Conservation (phyloP, 1,140 invertebrate genomes). For the Odontomachus brunneus region DNA sequence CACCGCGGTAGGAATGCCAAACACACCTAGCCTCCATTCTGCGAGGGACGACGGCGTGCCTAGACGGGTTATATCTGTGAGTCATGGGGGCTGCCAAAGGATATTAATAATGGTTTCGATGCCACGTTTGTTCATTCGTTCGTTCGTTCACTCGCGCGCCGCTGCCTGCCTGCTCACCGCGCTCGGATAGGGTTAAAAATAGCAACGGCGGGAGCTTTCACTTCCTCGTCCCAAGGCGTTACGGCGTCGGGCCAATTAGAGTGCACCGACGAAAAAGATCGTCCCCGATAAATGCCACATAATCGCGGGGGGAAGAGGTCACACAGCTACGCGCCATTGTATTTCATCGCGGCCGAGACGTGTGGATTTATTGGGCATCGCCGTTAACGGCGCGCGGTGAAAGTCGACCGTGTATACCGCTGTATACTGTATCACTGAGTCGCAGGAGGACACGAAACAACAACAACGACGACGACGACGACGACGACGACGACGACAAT, state of each 20-base stretch:
- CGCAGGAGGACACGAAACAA: constrained; percentile 41
- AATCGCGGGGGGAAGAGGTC: constrained; percentile 43
- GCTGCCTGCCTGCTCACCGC: too few species aligned
- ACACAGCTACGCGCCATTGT: constrained; percentile 56
- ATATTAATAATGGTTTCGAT: constrained; percentile 70
- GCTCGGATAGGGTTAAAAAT: constrained; percentile 36
- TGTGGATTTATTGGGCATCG: constrained; percentile 64
- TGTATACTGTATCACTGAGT: constrained; percentile 46
- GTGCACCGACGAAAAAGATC: constrained; percentile 38
- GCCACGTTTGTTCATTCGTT: background rate
- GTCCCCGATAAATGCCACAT: constrained; percentile 54
- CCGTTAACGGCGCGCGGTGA: constrained; percentile 57
- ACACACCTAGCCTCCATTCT: constrained; percentile 70
- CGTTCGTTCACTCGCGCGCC: too few species aligned
- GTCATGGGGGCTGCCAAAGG: constrained; percentile 71
- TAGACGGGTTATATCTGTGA: constrained; percentile 66
- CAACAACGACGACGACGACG: too few species aligned
- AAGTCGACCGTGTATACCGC: constrained; percentile 58
- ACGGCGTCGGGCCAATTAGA: constrained; percentile 61
- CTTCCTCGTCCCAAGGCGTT: constrained; percentile 52
- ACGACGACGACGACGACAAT: background rate
- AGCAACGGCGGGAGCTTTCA: constrained; percentile 58
- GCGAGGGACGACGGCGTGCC: constrained; percentile 56
- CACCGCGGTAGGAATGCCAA: constrained; percentile 68
- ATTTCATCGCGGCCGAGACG: constrained; percentile 58